phyloP scores from a whole-genome alignment of 2,888 invertebrate genomes.

The Latheticus oryzae region DNA sequence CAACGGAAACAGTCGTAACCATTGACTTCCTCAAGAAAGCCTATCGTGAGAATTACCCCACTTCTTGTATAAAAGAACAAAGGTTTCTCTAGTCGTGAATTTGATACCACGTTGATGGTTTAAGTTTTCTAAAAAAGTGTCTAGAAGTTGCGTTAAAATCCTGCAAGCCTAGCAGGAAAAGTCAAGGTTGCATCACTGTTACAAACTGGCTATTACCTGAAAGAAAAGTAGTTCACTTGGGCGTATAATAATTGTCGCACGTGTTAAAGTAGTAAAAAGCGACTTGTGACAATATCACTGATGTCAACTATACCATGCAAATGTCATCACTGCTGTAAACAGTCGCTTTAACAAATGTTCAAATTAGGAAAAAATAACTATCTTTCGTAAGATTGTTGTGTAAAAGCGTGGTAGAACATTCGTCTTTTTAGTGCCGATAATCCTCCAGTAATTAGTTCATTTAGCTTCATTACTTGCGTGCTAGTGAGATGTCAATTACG shows the following conservation, averaged over 20 bases:
- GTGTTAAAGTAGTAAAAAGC: conserved; percentile 21
- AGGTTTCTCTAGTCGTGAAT: no score
- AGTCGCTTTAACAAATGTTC: conserved; percentile 2
- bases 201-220: conserved; percentile 48
- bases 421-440: conserved; percentile 12
- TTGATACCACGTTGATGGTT: no score
- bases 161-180: no score
- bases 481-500: conserved; percentile 20
- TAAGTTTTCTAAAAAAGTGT: no score
- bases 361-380: not conserved
- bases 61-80: no score
- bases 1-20: no score
- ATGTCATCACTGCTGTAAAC: not conserved
- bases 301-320: conserved; percentile 1
- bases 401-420: not conserved
- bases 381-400: not conserved
- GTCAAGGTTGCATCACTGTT: conserved; percentile 46
- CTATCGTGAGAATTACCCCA: no score
- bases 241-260: conserved; percentile 31
- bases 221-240: conserved; percentile 46
- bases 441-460: conserved; percentile 17
- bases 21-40: no score
- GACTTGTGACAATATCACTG: conserved; percentile 13
- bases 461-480: conserved; percentile 10
- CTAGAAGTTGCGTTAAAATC: no score